These are phyloP conservation scores for Entomyzon cyanotis DNA, from an alignment of 2,113 vertebrate species.

Conservation along the genomic window DNA sequence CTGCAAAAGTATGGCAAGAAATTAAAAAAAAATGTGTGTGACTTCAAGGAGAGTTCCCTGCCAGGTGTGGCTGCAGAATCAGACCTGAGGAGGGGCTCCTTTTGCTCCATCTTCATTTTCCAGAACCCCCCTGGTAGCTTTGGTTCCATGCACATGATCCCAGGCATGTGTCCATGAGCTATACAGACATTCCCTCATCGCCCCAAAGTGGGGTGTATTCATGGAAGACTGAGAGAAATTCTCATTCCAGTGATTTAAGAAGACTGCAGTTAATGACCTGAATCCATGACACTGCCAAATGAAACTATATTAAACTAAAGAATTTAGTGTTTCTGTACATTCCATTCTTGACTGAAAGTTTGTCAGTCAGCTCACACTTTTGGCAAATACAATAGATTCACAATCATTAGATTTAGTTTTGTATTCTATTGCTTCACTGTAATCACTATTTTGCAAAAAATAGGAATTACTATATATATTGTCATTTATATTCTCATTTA, in stretches of 20 bases:
- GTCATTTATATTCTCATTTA: not conserved
- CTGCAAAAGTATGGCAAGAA: not conserved
- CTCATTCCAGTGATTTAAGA: not conserved
- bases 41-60: not conserved
- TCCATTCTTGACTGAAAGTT: not conserved
- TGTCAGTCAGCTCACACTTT: not conserved
- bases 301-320: not conserved
- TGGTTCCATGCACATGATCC: not conserved
- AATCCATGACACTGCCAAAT: not conserved
- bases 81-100: not conserved
- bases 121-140: not conserved
- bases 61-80: not conserved
- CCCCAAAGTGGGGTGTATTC: not conserved
- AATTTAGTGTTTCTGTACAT: not conserved
- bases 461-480: not conserved
- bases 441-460: not conserved
- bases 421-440: not conserved
- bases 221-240: not conserved
- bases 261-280: not conserved
- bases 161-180: not conserved
- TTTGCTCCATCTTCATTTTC: not conserved
- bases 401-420: not conserved
- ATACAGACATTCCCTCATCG: not conserved
- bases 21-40: not conserved
- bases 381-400: not conserved